phyloP scores from a whole-genome alignment of 2,797 vertebrate genomes.

The Tokudaia tokunoshimensis region DNA sequence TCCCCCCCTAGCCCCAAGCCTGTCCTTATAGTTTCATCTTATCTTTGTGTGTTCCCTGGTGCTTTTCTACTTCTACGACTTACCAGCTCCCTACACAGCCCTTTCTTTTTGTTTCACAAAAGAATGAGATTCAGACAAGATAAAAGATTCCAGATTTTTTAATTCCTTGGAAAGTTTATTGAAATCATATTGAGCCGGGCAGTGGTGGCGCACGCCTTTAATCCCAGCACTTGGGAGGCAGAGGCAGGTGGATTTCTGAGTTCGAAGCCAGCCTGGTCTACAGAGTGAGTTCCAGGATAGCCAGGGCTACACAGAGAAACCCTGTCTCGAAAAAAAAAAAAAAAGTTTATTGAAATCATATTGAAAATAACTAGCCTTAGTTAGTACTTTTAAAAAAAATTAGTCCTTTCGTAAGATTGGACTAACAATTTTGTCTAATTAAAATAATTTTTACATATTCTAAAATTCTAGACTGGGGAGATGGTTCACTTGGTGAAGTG shows the following conservation, averaged over 20 bases:
- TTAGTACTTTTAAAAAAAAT: constrained; percentile 45
- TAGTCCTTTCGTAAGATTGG: constrained; percentile 52
- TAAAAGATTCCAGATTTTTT: constrained; percentile 17
- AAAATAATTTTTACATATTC: constrained; percentile 44
- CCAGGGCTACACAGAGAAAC: too few relatives aligned
- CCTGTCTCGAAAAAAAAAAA: too few relatives aligned
- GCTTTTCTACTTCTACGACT: not conserved
- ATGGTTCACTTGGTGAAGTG: not conserved
- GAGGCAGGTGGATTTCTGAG: too few relatives aligned
- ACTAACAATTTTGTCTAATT: constrained; percentile 49
- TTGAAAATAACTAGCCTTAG: constrained; percentile 32
- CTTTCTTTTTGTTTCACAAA: constrained; percentile 59
- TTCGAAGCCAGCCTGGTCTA: too few relatives aligned
- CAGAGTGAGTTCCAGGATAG: too few relatives aligned
- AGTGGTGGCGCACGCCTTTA: too few relatives aligned
- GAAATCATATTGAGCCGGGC: too few relatives aligned
- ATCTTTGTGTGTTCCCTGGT: constrained; percentile 33
- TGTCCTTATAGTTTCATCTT: constrained; percentile 34
- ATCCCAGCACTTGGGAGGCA: too few relatives aligned
- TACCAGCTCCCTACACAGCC: not conserved
- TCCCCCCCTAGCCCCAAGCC: too few relatives aligned
- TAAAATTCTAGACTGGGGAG: not conserved
- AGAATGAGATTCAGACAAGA: constrained; percentile 13
- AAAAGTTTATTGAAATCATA: not conserved
- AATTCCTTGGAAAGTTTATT: not conserved